Evolutionary conservation across 2,888 invertebrate species (phyloP).

Genomic region (Sialis lutaria): DNA sequence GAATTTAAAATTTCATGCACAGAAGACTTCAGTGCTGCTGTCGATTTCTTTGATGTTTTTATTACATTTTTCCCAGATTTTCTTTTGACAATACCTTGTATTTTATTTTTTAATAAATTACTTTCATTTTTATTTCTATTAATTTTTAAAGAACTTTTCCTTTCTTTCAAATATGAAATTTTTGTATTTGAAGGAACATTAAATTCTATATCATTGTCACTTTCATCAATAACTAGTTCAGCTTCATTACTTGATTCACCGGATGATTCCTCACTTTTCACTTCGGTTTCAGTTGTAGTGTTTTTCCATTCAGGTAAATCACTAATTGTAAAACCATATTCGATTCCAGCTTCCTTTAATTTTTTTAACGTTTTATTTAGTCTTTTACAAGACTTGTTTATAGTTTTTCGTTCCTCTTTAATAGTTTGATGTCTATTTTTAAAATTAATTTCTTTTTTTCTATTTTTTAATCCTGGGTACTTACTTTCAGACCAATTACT

Average conservation of each 20-base stretch:
- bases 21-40: background rate
- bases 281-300: background rate
- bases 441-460: constrained; percentile 27
- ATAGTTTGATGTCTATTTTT: constrained; percentile 27
- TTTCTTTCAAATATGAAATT: too few species aligned
- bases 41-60: background rate
- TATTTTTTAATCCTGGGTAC: constrained; percentile 26
- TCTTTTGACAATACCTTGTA: background rate
- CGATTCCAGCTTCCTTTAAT: constrained; percentile 24
- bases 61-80: background rate
- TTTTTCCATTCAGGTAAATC: constrained; percentile 23
- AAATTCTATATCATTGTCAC: background rate
- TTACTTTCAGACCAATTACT: constrained; percentile 30
- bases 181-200: background rate
- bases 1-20: background rate
- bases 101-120: background rate
- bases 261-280: background rate
- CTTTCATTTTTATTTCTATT: background rate
- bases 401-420: constrained; percentile 22
- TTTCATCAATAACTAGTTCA: too few species aligned
- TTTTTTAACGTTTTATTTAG: constrained; percentile 29
- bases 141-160: background rate
- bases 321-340: constrained; percentile 32
- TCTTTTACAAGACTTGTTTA: constrained; percentile 25
- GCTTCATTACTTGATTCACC: background rate